These are phyloP conservation scores for Todus mexicanus DNA, from an alignment of 2,797 vertebrate species.

Conservation along the genomic window DNA sequence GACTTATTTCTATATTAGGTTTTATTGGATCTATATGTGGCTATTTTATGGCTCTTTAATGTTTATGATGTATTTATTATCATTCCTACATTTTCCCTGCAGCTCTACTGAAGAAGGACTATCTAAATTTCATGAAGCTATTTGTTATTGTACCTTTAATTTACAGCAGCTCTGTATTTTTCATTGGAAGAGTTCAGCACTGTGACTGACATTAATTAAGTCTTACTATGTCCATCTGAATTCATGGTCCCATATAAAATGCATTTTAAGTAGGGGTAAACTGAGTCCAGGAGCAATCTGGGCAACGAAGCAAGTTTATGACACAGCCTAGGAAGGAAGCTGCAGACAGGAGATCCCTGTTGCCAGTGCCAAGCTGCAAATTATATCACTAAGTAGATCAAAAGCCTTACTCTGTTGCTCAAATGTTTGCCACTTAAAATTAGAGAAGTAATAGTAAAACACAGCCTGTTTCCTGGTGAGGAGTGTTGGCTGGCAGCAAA, in stretches of 20 bases:
- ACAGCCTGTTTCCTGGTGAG: neutral
- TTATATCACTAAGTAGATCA: neutral
- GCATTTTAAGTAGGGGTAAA: neutral
- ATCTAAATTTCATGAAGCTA: neutral
- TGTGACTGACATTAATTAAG: neutral
- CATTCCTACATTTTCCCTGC: constrained; percentile 19
- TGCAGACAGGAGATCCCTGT: neutral
- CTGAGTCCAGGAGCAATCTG: neutral
- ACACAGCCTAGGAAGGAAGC: neutral
- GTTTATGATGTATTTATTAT: constrained; percentile 61
- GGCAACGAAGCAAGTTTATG: accelerated
- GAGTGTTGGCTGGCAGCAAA: neutral
- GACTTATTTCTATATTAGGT: constrained; percentile 45
- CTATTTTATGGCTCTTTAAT: constrained; percentile 48
- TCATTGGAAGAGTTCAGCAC: neutral
- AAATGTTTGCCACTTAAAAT: neutral
- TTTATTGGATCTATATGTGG: constrained; percentile 45
- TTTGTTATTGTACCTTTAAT: neutral
- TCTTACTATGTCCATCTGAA: neutral
- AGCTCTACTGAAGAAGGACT: neutral
- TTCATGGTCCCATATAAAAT: neutral
- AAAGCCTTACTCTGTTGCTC: neutral
- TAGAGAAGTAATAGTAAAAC: neutral
- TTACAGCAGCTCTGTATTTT: neutral
- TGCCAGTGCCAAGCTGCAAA: neutral